These are phyloP conservation scores for Spinus pinus DNA, from an alignment of 2,797 vertebrate species.

Conservation along the genomic window DNA sequence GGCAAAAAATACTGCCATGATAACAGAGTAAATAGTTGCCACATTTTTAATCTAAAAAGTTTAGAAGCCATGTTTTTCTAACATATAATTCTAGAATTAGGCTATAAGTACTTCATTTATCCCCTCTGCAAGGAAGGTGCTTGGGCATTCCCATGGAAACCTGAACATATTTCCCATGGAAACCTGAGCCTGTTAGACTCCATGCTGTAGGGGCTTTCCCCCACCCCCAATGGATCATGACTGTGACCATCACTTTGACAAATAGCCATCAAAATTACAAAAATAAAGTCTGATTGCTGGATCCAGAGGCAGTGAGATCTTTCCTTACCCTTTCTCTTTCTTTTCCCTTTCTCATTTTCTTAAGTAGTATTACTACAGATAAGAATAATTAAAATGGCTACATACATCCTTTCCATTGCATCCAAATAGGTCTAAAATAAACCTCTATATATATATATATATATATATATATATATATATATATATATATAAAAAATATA, in stretches of 20 bases:
- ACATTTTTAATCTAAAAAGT: neutral
- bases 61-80: neutral
- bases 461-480: neutral
- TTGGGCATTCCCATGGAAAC: neutral
- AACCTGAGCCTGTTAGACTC: neutral
- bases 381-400: neutral
- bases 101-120: neutral
- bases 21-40: neutral
- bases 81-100: neutral
- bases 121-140: neutral
- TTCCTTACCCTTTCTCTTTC: neutral
- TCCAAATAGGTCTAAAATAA: neutral
- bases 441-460: neutral
- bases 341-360: neutral
- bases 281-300: neutral
- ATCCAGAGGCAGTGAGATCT: neutral
- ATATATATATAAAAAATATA: neutral
- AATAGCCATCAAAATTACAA: neutral
- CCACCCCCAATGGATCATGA: fast-evolving
- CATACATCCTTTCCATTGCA: neutral
- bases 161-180: neutral
- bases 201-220: neutral
- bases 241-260: neutral
- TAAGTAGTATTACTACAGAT: neutral
- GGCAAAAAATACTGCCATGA: neutral